Conservation (phyloP, 1,140 invertebrate species). For the Drosophila serrata region DNA sequence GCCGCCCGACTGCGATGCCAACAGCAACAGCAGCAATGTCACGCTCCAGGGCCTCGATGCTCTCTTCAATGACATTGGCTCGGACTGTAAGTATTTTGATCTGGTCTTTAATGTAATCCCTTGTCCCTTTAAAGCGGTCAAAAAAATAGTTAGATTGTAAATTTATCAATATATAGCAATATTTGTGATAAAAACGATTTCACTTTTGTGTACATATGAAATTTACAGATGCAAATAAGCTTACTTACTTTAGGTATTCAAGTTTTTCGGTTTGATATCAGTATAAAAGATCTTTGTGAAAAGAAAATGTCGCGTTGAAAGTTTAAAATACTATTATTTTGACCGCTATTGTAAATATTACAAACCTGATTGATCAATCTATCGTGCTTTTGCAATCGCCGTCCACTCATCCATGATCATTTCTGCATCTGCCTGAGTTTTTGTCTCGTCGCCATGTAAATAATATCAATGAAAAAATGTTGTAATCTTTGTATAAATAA, state of each 20-base stretch:
- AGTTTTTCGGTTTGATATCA: not conserved
- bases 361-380: conserved; percentile 2
- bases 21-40: conserved; percentile 65
- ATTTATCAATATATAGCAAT: not conserved
- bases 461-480: conserved; percentile 10
- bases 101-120: not conserved
- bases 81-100: conserved; percentile 66
- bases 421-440: conserved; percentile 3
- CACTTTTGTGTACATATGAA: not conserved
- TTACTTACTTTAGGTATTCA: not conserved
- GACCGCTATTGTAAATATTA: conserved; percentile 5
- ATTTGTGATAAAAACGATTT: not conserved
- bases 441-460: conserved; percentile 41
- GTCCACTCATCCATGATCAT: conserved; percentile 24
- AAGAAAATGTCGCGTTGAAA: too few species aligned
- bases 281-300: not conserved
- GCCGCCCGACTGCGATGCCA: conserved; percentile 61
- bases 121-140: not conserved
- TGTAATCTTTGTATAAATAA: not conserved
- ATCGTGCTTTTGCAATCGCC: conserved; percentile 8
- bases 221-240: not conserved
- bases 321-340: conserved; percentile 1
- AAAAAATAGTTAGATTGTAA: not conserved
- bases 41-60: conserved; percentile 69
- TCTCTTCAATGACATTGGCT: conserved; percentile 57